These are phyloP conservation scores for Melierax canorus DNA, from an alignment of 2,113 vertebrate species.

Conservation along the genomic window DNA sequence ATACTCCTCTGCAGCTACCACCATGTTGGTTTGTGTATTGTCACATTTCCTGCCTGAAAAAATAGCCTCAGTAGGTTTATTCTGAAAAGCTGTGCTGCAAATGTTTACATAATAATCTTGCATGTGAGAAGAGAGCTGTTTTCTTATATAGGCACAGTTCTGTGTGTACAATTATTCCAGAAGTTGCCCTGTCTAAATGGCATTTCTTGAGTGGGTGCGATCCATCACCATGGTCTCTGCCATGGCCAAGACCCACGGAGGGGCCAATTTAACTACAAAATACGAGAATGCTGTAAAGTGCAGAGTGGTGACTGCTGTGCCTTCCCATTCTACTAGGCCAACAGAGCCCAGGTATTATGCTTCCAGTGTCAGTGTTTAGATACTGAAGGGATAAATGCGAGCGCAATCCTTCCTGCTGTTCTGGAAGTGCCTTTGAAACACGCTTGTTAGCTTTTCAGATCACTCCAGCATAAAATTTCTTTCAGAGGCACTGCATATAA, in stretches of 20 bases:
- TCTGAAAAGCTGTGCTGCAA: neutral
- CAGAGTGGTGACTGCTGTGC: neutral
- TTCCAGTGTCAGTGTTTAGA: fast-evolving
- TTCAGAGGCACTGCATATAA: neutral
- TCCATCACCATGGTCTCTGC: neutral
- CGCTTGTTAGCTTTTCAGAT: neutral
- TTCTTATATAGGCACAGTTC: neutral
- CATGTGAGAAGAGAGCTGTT: neutral
- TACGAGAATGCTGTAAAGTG: neutral
- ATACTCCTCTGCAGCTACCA: neutral
- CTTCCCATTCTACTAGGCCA: neutral
- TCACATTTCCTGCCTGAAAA: neutral
- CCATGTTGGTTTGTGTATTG: neutral
- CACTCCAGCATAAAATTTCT: neutral
- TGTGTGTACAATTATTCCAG: neutral
- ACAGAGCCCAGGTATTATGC: no score
- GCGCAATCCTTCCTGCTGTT: neutral
- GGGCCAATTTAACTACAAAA: neutral
- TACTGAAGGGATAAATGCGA: fast-evolving
- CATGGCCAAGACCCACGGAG: neutral
- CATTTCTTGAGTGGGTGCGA: neutral
- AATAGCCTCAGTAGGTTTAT: neutral
- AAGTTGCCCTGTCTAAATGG: neutral
- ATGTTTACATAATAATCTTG: neutral
- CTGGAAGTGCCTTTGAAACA: fast-evolving